Evolutionary conservation across 2,888 invertebrate species (phyloP), one percentile per base, ranked within the genome.

Genomic region (Phytoseiulus persimilis): DNA sequence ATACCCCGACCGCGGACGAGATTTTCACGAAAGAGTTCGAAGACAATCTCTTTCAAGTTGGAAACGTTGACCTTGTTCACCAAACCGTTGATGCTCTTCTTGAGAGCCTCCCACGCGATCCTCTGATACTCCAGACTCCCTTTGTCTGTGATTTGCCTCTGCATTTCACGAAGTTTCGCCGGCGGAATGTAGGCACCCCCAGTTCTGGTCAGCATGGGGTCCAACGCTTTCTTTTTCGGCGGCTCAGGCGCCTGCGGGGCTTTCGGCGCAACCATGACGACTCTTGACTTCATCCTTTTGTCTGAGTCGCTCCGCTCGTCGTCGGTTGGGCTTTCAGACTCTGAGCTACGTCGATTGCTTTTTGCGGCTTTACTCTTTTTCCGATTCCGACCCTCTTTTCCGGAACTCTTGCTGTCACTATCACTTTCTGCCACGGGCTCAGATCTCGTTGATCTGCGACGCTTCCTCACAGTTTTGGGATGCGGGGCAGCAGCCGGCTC

Each of bases 131-230:
- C 96, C 33, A 95, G 95, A 90, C 97, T 97, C n/a, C 95, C 94
- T 94, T 99, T 99, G 92, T 99, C 99, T 0, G 96, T 96, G 90
- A 99, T 98, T 93, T 96, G 95, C 0, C 96, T 96, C 93, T 99
- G 98, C 96, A 99, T 96, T 95, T 98, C 94, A 32, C 96, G 94
- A 83, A 99, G 94, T 92, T 96, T 97, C 0, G 99, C 99, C 0
- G 99, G 99, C 0, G 99, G 99, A 92, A 99, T 99, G 92, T 99
- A 99, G 3, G 99, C 99, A 90, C 97, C 97, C 83, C 97, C 97
- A 14, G 97, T 97, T 92, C 95, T 94, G 0, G 96, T 87, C 45
- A 87, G 33, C 87, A 87, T 33, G 18, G 87, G 87, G 14, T 87
- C 87, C 32, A 87, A 11, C n/a, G 87, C n/a, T 14, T 87, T 87